Base-by-base conservation (phyloP, 2,888 invertebrate genomes). In the Dorcus hopei region DNA sequence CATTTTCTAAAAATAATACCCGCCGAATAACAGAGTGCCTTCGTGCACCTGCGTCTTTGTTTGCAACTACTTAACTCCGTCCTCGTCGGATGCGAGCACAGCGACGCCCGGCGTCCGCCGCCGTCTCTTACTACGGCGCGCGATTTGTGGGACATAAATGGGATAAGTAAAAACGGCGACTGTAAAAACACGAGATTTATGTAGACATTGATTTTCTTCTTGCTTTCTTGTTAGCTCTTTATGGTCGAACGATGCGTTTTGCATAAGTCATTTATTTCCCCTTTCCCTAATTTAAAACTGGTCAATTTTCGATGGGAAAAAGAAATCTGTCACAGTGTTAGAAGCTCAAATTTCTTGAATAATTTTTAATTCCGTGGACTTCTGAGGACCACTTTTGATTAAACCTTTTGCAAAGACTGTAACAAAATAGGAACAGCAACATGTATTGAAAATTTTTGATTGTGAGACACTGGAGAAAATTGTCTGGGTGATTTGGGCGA, bases 1-100 rank as follows among this genome's bases (percentile, higher is more conserved):
- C 72, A 74, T 75, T 74, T 73, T 73, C 72, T 72, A 72, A 74
- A 75, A 75, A 76, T 76, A 74, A 76, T 75, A 72, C 74, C 70
- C 70, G 68, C 65, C 67, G 71, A 73, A 73, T 73, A 72, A 71
- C 71, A 68, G 68, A 68, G 69, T 68, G 68, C 66, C 66, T 68
- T 57, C 62, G 64, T 65, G 68, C 76, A 76, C 76, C 76, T 75
- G 75, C 67, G 75, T 64, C 72, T 69, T 66, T 68, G 68, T 68
- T 68, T 64, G 63, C 65, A 68, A 67, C 67, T 67, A 67, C 67
- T 68, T 68, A 67, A 67, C 63, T 61, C 62, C 57, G 61, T 64
- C 64, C 61, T 64, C 58, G 47, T 63, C 52, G 45, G 16, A 52
- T 39, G 9, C 45, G 19, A 38, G 52, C 38, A 45, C 39, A 49